These are phyloP conservation scores for Naja naja DNA, from an alignment of 2,113 vertebrate species.

Conservation along the genomic window DNA sequence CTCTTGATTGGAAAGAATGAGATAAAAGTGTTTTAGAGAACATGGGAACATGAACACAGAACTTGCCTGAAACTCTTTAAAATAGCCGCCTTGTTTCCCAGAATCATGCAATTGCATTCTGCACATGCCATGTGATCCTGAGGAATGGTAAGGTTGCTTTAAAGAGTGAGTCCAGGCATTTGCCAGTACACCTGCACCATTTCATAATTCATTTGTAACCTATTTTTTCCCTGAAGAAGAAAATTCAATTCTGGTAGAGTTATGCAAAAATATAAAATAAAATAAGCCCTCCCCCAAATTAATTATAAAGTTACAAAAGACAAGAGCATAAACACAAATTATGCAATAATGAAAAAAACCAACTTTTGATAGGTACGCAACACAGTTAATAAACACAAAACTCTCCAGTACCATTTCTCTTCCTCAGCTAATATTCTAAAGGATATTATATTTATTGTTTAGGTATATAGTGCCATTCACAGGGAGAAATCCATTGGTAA, in stretches of 20 bases:
- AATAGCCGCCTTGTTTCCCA: background rate
- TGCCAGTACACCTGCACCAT: background rate
- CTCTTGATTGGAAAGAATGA: background rate
- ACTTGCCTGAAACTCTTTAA: background rate
- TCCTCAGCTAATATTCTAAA: background rate
- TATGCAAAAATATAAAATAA: background rate
- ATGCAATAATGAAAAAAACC: background rate
- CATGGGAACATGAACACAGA: background rate
- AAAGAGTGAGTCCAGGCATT: background rate
- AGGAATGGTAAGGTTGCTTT: background rate
- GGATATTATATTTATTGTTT: background rate
- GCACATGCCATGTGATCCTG: background rate
- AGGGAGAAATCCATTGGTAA: background rate
- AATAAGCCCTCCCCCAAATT: background rate
- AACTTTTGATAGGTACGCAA: background rate
- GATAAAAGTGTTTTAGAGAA: background rate
- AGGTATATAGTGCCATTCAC: background rate
- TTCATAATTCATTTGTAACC: background rate
- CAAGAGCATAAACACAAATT: background rate
- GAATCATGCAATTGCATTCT: background rate
- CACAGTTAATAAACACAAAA: background rate
- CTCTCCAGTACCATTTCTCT: background rate
- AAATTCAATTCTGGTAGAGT: background rate
- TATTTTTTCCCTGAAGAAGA: background rate
- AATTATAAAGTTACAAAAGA: background rate